These are phyloP conservation scores for Dipus sagitta DNA, from an alignment of 2,797 vertebrate genomes.

Conservation along the genomic window DNA sequence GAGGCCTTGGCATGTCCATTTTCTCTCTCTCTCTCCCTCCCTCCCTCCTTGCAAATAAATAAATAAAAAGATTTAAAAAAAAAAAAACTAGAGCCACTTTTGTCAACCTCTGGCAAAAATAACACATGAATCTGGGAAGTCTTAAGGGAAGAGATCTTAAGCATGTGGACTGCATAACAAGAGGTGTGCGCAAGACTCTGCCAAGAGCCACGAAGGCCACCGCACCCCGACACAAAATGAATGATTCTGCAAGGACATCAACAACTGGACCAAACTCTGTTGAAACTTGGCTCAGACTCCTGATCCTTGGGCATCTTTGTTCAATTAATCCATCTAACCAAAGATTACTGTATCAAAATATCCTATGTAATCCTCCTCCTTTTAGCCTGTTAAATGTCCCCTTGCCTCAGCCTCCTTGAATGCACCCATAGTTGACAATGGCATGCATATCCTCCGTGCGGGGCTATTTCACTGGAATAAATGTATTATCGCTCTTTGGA, in stretches of 20 bases:
- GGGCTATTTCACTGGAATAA: not conserved
- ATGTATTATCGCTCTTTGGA: not conserved
- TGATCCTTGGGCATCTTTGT: not conserved
- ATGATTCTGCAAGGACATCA: not conserved
- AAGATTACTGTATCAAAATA: not conserved
- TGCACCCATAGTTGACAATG: not conserved
- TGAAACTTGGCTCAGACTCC: not conserved
- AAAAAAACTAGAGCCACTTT: not conserved
- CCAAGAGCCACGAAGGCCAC: not conserved
- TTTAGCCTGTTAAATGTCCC: not conserved
- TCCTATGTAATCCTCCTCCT: not conserved
- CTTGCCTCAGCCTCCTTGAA: not conserved
- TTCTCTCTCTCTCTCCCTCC: too few species aligned
- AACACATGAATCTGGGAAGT: not conserved
- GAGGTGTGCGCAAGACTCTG: not conserved
- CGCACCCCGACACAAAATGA: not conserved
- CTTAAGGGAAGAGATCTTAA: not conserved
- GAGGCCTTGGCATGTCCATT: too few species aligned
- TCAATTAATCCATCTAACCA: not conserved
- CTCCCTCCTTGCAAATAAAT: too few species aligned
- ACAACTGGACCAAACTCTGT: not conserved
- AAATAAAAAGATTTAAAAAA: too few species aligned
- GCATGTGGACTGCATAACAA: too few species aligned
- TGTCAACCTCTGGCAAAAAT: not conserved
- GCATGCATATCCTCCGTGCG: not conserved